Conservation (phyloP, 2,113 vertebrate genomes). For the Psilopogon haemacephalus region DNA sequence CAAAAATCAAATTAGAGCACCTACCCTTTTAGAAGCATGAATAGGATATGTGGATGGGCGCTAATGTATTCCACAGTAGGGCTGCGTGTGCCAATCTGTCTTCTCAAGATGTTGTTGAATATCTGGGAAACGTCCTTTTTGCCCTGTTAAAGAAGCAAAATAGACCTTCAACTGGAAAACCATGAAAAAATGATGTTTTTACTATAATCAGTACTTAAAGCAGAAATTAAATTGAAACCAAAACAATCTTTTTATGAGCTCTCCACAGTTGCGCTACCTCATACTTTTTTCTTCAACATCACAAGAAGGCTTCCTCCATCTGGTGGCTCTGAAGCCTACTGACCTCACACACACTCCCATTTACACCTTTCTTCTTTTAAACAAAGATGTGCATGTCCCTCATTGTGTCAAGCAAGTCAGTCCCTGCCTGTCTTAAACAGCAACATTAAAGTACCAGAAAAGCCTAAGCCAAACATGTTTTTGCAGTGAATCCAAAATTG, state of each 20-base stretch:
- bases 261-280: not conserved
- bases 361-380: not conserved
- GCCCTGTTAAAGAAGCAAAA: slow-evolving; percentile 79
- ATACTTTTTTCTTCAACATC: not conserved
- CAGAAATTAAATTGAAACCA: not conserved
- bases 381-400: not conserved
- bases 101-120: slow-evolving; percentile 97
- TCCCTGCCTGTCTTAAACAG: not conserved
- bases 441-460: not conserved
- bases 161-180: not conserved
- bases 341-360: not conserved
- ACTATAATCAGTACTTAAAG: not conserved
- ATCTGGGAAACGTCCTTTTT: slow-evolving; percentile 98
- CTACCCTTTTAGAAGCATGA: slow-evolving; percentile 93
- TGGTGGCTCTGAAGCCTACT: not conserved
- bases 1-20: slow-evolving; percentile 43
- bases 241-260: not conserved
- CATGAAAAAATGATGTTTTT: not conserved
- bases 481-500: not conserved
- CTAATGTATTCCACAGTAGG: slow-evolving; percentile 96
- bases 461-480: not conserved
- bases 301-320: not conserved
- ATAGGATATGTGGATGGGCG: slow-evolving; percentile 93
- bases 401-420: not conserved
- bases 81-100: slow-evolving; percentile 91